phyloP scores from a whole-genome alignment of 2,797 vertebrate genomes.

The Cuculus canorus region DNA sequence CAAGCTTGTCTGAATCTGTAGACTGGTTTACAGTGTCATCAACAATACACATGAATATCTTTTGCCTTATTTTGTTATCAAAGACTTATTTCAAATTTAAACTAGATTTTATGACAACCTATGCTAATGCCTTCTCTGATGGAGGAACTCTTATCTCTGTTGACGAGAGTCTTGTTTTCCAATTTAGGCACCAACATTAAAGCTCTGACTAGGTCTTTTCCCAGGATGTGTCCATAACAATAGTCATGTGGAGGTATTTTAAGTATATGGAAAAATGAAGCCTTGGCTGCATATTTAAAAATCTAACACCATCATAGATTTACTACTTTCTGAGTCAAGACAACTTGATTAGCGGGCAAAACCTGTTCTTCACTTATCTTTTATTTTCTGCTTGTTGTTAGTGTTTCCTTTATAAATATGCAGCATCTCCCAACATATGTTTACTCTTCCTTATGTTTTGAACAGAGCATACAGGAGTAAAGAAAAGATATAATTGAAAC shows the following conservation, averaged over 20 bases:
- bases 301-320: neutral
- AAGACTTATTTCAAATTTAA: neutral
- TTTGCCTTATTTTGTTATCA: neutral
- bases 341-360: constrained; percentile 13
- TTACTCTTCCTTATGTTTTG: constrained; percentile 45
- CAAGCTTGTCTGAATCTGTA: neutral
- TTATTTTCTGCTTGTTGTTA: constrained; percentile 43
- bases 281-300: constrained; percentile 8
- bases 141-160: neutral
- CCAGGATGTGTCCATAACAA: neutral
- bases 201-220: neutral
- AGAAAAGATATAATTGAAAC: neutral
- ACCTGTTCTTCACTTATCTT: constrained; percentile 8
- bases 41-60: neutral
- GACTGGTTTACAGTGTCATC: neutral
- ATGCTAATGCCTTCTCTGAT: neutral
- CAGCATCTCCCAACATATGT: constrained; percentile 51
- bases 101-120: neutral
- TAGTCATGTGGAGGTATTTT: neutral
- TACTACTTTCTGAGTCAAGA: neutral
- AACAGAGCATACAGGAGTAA: neutral
- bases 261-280: neutral
- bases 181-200: neutral
- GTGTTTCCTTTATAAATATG: constrained; percentile 62
- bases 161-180: neutral